Evolutionary conservation across 2,113 vertebrate species (phyloP), one percentile per base, ranked within the genome.

Genomic region (Osmerus eperlanus): DNA sequence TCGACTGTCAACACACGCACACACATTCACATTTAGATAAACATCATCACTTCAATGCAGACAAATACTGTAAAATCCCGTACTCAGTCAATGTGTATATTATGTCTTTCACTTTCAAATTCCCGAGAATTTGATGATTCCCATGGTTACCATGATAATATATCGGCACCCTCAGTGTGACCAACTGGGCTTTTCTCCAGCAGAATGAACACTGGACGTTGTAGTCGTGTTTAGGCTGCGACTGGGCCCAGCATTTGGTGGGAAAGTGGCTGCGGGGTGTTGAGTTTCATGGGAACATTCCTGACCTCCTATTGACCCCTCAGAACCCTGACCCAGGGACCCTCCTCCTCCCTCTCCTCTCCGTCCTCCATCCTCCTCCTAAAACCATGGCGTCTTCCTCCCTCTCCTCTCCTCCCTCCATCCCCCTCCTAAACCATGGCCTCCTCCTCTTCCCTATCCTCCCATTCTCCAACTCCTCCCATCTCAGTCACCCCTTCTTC

Each of bases 241-340:
- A 29, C 29, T 64, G 62, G 28, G 15, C n/a, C 28, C 32, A 18
- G 62, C 9, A 8, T 32, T 36, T 51, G 76, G 61, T 77, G 82
- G 75, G 73, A 76, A 77, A 79, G 52, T 60, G 41, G 65, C 28
- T 52, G 21, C 13, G n/a, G 65, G 28, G 85, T 83, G 84, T 81
- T 80, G 29, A 2, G 62, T 88, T 90, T 85, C 85, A 82, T 91
- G 88, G 81, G 90, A 90, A 90, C 81, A 90, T 91, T 90, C 85
- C 79, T 88, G 86, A 71, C 79, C 84, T 82, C 54, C 52, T 72
- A n/a, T 29, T 81, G 81, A 89, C 84, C 83, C 72, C 19, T 51
- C 54, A 65, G 74, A 63, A 71, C 74, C 79, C 61, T 47, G 41
- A 47, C 41, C 64, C 13, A 73, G 68, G 74, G 70, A 71, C 58